Base-by-base conservation (phyloP, 1,140 invertebrate genomes). In the Lepidurus couesii region DNA sequence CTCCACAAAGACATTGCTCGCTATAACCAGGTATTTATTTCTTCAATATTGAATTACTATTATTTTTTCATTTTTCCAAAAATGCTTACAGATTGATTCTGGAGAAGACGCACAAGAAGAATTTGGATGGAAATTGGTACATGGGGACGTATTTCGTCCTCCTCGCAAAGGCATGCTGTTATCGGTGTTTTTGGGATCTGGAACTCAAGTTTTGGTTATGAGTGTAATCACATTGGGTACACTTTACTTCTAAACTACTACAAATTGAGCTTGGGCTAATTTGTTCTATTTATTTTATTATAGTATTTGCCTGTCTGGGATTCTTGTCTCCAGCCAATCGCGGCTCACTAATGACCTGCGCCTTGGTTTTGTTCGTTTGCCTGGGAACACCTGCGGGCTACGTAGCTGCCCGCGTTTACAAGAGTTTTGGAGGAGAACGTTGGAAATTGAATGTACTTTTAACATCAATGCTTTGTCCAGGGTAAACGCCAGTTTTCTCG, bases 71-170 rank as follows among this genome's bases (percentile, higher is more conserved):
- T 13, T 10, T 16, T 78, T 75, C 65, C 1, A 8, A 16, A 8
- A 65, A 73, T 73, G 13, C 75, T 42, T 79, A 26, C 80, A 95
- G 88, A 95, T 95, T 88, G 94, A 95, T 84, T 93, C 92, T 82
- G 94, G 94, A 10, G 98, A 99, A 87, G 97, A 99, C 88, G 96
- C 96, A 11, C 90, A 98, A 87, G 98, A 99, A 87, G 97, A 99
- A 85, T 99, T 98, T 88, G 97, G 98, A 26, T 99, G 98, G 98
- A 99, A 99, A 87, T 86, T 99, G 65, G 95, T 98, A 2, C 95
- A 98, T 84, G 96, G 95, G 13, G 95, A 98, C 86, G 95, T 97
- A 0, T 98, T 98, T 85, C 86, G 96, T 44, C 95, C 97, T 6
- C 97, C 98, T n/a, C 89, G 95, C 16, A 95, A 98, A 83, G 96